These are phyloP conservation scores for Dolomedes plantarius DNA, from an alignment of 2,888 invertebrate genomes.

Conservation along the genomic window DNA sequence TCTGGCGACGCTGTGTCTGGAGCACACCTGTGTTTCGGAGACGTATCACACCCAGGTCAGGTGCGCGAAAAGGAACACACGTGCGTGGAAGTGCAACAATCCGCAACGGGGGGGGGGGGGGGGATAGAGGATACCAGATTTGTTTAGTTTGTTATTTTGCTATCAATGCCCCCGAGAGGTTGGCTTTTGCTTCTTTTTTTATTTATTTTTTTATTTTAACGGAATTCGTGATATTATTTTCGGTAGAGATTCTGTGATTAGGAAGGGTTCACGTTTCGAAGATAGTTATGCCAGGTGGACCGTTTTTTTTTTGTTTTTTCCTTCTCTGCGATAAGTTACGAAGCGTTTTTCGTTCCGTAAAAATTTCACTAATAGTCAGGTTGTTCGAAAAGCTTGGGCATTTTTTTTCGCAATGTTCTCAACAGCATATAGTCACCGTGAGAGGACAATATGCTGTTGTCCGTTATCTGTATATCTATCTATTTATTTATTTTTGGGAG, in stretches of 20 bases:
- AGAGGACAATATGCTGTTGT: too few species aligned
- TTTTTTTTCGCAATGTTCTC: too few species aligned
- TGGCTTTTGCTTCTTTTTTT: neutral
- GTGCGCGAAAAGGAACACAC: conserved; percentile 60
- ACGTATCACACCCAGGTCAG: conserved; percentile 66
- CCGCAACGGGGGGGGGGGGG: conserved; percentile 46
- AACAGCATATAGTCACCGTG: too few species aligned
- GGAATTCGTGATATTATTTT: conserved; percentile 54
- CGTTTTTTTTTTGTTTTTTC: too few species aligned
- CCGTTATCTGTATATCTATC: too few species aligned
- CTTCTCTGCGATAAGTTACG: too few species aligned
- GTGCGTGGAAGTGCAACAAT: conserved; percentile 65
- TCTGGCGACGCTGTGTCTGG: conserved; percentile 65
- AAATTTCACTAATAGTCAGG: too few species aligned
- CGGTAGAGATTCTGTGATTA: conserved; percentile 27
- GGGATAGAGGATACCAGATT: conserved; percentile 48
- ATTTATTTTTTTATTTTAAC: conserved; percentile 43
- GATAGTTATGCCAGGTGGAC: conserved; percentile 37
- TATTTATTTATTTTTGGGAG: too few species aligned
- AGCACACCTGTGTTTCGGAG: conserved; percentile 68
- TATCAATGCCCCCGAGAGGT: conserved; percentile 30
- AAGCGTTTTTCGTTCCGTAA: too few species aligned
- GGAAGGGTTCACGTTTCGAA: conserved; percentile 20
- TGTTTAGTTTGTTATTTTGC: conserved; percentile 34
- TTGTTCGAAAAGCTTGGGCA: too few species aligned